These are phyloP conservation scores for Phalacrocorax pelagicus DNA, from an alignment of 2,113 vertebrate genomes.

Conservation along the genomic window DNA sequence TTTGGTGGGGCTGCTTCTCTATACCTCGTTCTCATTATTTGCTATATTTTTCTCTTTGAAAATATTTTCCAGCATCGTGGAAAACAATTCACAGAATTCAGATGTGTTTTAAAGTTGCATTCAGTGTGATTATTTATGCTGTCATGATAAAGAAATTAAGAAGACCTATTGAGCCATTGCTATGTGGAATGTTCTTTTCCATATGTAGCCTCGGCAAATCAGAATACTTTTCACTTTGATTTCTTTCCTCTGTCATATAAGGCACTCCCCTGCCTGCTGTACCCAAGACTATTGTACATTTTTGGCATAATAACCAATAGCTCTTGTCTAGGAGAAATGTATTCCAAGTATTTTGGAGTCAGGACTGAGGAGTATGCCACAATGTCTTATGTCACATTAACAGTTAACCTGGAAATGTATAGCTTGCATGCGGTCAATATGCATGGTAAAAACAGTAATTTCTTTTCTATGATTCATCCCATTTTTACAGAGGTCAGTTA, in stretches of 20 bases:
- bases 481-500: background rate
- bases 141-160: background rate
- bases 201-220: background rate
- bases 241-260: background rate
- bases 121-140: constrained; percentile 1
- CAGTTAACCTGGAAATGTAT: background rate
- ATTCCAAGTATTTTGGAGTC: background rate
- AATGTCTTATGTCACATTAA: background rate
- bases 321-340: background rate
- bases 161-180: background rate
- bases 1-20: background rate
- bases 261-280: background rate
- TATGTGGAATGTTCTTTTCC: background rate
- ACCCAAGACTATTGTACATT: background rate
- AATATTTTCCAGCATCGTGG: background rate
- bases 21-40: background rate
- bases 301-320: background rate
- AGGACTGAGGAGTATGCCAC: background rate
- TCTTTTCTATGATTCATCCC: background rate
- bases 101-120: background rate
- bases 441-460: background rate
- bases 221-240: background rate
- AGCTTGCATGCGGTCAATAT: background rate
- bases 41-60: background rate
- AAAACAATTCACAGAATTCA: background rate